phyloP scores from a whole-genome alignment of 2,888 invertebrate genomes.

The Melipona beecheii region DNA sequence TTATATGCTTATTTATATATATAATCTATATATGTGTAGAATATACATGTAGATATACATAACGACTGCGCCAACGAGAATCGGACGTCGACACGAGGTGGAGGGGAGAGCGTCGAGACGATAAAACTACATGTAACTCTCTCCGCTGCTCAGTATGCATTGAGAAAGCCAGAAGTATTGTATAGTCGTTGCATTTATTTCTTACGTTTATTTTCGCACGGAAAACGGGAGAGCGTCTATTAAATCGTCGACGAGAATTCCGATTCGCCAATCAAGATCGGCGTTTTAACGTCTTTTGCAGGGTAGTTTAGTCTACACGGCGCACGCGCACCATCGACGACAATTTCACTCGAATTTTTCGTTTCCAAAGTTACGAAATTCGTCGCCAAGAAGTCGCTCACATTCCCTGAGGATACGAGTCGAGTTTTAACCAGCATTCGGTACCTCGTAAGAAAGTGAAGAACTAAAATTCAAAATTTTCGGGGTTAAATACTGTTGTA shows the following conservation, averaged over 20 bases:
- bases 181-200: neutral
- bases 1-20: neutral
- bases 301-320: neutral
- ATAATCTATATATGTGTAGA: too few relatives aligned
- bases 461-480: neutral
- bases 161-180: conserved; percentile 19
- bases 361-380: conserved; percentile 10
- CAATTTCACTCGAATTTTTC: conserved; percentile 4
- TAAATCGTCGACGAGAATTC: conserved; percentile 1
- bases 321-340: conserved; percentile 12
- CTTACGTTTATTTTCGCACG: neutral
- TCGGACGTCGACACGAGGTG: conserved; percentile 44
- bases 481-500: neutral
- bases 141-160: conserved; percentile 71
- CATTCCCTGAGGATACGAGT: neutral
- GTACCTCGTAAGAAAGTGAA: too few relatives aligned
- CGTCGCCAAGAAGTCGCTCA: neutral
- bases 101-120: conserved; percentile 59
- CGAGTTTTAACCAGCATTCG: too few relatives aligned
- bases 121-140: conserved; percentile 77
- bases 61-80: conserved; percentile 15
- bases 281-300: conserved; percentile 4
- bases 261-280: neutral
- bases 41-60: too few relatives aligned
- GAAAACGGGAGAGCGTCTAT: neutral